These are phyloP conservation scores for Hafferia zeledoni DNA, from an alignment of 2,797 vertebrate genomes.

Conservation along the genomic window DNA sequence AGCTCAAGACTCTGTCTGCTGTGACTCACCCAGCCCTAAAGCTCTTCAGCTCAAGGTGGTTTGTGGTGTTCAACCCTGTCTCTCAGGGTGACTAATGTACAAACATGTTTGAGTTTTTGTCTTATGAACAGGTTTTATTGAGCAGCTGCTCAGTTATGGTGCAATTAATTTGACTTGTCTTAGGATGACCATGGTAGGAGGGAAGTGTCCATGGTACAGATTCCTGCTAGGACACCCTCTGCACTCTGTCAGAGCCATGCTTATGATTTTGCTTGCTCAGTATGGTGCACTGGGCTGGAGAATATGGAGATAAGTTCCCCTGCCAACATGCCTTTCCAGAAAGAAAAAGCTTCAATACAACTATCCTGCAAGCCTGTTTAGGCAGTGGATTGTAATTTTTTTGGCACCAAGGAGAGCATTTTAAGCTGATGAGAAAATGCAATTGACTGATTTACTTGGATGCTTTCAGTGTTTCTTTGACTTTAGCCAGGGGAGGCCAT, in stretches of 20 bases:
- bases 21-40: neutral
- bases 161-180: neutral
- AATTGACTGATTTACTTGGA: slow-evolving; percentile 55
- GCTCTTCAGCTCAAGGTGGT: neutral
- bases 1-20: neutral
- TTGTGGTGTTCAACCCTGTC: neutral
- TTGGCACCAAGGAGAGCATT: slow-evolving; percentile 13
- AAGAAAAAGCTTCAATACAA: slow-evolving; percentile 43
- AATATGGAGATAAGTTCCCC: neutral
- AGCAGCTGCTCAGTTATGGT: neutral
- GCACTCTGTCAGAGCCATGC: neutral
- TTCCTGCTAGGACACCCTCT: neutral
- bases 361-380: neutral
- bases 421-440: slow-evolving; percentile 55
- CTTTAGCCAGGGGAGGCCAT: slow-evolving; percentile 34
- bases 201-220: neutral
- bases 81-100: neutral
- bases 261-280: neutral
- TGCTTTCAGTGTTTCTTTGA: slow-evolving; percentile 52
- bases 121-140: neutral
- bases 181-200: neutral
- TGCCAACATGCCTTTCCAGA: slow-evolving; percentile 23
- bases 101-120: neutral
- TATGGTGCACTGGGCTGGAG: neutral
- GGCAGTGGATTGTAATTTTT: slow-evolving; percentile 49